Base-by-base conservation (phyloP, 2,797 vertebrate genomes). In the Myotis myotis region DNA sequence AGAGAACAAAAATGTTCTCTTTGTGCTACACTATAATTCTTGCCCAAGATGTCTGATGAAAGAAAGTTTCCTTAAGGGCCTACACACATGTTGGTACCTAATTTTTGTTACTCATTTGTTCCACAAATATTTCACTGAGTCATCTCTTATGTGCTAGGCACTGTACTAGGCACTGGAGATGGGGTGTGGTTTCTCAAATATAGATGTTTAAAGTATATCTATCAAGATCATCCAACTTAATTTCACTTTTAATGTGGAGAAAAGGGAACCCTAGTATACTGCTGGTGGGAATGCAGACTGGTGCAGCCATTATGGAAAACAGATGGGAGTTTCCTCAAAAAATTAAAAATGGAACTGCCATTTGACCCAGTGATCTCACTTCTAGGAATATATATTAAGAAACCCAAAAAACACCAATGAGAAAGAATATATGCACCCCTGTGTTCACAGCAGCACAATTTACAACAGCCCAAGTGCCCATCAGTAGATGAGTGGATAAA, bases 61-160 rank as follows among this genome's bases (percentile, higher is more conserved):
- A 88, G 20, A n/a, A 75, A 79, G 60, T 60, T 68, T 36, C 78
- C 23, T 25, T 33, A 53, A 90, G 12, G 82, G 28, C 47, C 51
- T 57, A 89, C 53, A 89, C 17, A 88, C 30, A 78, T 19, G 25
- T 17, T 84, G 44, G 17, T 22, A 60, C 47, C 62, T 41, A 44
- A 92, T 41, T 80, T 74, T 92, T 85, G 22, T 90, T 79, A 72
- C 20, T 62, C 28, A 87, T 47, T 88, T 15, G 64, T 84, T 84
- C 71, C n/a, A 49, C 16, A 94, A 88, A 62, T 76, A 88, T 53
- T 90, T 96, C 47, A 94, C 33, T 74, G 57, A 93, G 51, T 79
- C 25, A 57, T 51, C 44, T 51, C 68, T 71, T 68, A 87, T 6
- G 72, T 30, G 25, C 30, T 53, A 92, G 11, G 25, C 28, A 53